phyloP scores from a whole-genome alignment of 1,140 invertebrate species.

The Eumaeus atala region DNA sequence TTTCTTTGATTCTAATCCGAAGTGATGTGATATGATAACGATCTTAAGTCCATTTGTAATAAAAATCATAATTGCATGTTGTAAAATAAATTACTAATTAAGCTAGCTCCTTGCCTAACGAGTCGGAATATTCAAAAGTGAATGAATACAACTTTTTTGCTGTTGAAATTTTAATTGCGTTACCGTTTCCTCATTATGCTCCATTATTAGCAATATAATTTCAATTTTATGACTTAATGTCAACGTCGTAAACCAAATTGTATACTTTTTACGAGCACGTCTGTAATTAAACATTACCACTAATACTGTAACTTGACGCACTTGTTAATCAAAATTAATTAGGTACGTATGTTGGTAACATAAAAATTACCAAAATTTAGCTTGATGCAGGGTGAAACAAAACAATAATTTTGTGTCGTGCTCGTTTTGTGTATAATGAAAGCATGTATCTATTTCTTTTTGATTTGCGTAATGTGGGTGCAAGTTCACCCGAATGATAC shows the following conservation, averaged over 20 bases:
- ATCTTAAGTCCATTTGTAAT: slow-evolving; percentile 16
- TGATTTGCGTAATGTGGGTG: too few relatives aligned
- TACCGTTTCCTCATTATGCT: slow-evolving; percentile 9
- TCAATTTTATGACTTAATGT: slow-evolving; percentile 9
- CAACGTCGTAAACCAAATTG: not conserved
- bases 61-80: slow-evolving; percentile 16
- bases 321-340: too few relatives aligned
- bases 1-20: slow-evolving; percentile 3
- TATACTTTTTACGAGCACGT: too few relatives aligned
- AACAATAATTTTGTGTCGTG: too few relatives aligned
- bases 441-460: too few relatives aligned
- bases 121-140: slow-evolving; percentile 10
- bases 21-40: slow-evolving; percentile 11
- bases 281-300: too few relatives aligned
- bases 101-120: slow-evolving; percentile 11
- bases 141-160: slow-evolving; percentile 1
- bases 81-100: slow-evolving; percentile 18
- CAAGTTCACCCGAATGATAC: too few relatives aligned
- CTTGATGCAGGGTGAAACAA: too few relatives aligned
- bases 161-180: slow-evolving; percentile 8
- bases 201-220: not conserved
- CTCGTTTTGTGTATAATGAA: too few relatives aligned
- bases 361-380: too few relatives aligned
- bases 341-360: too few relatives aligned
- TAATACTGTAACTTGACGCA: too few relatives aligned